Conservation (phyloP, 2,113 vertebrate species). For the Labeo catla region DNA sequence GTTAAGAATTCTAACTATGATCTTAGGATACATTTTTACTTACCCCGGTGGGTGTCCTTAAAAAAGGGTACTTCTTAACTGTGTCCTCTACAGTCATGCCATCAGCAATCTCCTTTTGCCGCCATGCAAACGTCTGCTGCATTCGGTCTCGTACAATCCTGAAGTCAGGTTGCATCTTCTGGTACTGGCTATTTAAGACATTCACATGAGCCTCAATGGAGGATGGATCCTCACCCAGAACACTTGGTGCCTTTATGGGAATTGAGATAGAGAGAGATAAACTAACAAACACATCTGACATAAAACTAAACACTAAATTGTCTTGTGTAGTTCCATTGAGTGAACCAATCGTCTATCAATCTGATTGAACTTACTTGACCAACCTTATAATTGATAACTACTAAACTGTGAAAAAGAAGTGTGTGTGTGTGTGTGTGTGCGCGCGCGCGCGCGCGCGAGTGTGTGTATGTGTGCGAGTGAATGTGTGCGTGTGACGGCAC, state of each 20-base stretch:
- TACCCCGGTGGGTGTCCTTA: not conserved
- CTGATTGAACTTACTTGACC: too few species aligned
- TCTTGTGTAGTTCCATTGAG: too few species aligned
- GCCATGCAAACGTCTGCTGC: not conserved
- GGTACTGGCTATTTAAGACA: not conserved
- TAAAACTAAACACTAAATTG: conserved; percentile 6
- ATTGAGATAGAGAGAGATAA: not conserved
- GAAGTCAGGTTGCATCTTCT: conserved; percentile 22
- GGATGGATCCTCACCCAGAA: conserved; percentile 12
- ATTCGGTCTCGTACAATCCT: not conserved
- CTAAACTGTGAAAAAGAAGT: not conserved
- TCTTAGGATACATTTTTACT: not conserved
- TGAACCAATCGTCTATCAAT: too few species aligned
- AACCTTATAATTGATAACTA: not conserved
- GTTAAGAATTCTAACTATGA: not conserved
- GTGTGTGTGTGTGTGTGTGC: too few species aligned
- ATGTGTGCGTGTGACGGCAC: too few species aligned
- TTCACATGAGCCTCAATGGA: conserved; percentile 20
- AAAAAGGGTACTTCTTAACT: conserved; percentile 3
- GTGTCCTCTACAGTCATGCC: conserved; percentile 16
- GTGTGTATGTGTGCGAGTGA: too few species aligned
- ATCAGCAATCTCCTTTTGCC: conserved; percentile 15
- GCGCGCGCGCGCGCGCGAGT: too few species aligned
- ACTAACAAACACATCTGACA: conserved; percentile 8
- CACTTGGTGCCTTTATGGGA: conserved; percentile 6